Evolutionary conservation across 2,888 invertebrate species (phyloP), one percentile per base, ranked within the genome.

Genomic region (Eupithecia abbreviata): DNA sequence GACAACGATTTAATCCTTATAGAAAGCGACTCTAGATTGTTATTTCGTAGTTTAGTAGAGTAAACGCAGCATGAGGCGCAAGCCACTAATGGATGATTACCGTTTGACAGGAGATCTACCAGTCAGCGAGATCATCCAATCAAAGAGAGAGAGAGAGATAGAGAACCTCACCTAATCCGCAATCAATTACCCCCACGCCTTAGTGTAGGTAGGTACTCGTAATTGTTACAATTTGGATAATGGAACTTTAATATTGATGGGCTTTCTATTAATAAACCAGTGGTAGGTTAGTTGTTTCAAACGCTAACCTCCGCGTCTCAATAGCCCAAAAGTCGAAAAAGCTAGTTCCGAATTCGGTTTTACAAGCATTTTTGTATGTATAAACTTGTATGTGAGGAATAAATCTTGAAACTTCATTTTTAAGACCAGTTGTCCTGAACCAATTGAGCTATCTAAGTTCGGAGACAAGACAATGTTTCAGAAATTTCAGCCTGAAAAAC

Each of bases 21-120:
- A 15, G n/a, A n/a, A n/a, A 15, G 5, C n/a, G n/a, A 55, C 55
- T 58, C 18, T 58, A 18, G 55, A 58, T 5, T 18, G 55, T 62
- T 58, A 62, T 62, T 62, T 41, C 10, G 42, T 42, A 66, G 66
- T 18, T 66, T 66, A 66, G 41, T 15, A 42, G 15, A 66, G 15
- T 66, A 15, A 66, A 18, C 15, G 15, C 7, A 42, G 42, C 66
- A 66, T 9, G 15, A 66, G 15, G 42, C 66, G 7, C 41, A 42
- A 15, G 66, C 41, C 15, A 58, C 78, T 82, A 75, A 80, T 77
- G 79, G 77, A 70, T 79, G 80, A 75, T 80, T 80, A 80, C 74
- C 75, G 72, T 80, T 77, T 81, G 80, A 81, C 81, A 79, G 78
- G 70, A 73, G 80, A 79, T 81, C 78, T 30, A 62, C 30, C 71